Evolutionary conservation across 2,797 vertebrate species (phyloP), one percentile per base, ranked within the genome.

Genomic region (Geotria australis): DNA sequence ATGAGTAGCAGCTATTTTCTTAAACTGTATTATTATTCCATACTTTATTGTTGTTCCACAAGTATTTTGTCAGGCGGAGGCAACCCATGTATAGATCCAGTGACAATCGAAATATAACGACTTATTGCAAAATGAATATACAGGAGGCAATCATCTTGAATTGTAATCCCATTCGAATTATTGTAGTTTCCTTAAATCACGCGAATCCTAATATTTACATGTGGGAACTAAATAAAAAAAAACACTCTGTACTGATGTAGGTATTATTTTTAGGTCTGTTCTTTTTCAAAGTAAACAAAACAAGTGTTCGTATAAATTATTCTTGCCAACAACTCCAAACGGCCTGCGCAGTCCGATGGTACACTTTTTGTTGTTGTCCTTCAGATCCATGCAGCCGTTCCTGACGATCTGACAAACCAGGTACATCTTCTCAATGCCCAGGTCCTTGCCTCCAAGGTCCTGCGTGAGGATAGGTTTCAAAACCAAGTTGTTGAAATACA

Each of bases 331-430:
- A 59, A 70, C 65, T 58, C 69, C 69, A 0, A 70, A 68, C 58
- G 67, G 68, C 2, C 69, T 57, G 8, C 67, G 62, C 58, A 70
- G 61, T 2, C 67, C 69, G 0, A 61, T 66, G 60, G 67, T 68
- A 58, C 66, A 62, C 57, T 67, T 70, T 58, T 65, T 62, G 58
- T 59, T 62, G 56, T 60, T 59, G 8, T 70, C 66, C 2, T 64
- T 63, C 10, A 68, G 66, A 48, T 68, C 68, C 68, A 70, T 70
- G 10, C 67, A 62, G 1, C 67, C 68, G 47, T 66, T 60, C 1
- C 69, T 63, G 61, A 70, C 63, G 61, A 70, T 68, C 55, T 70
- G 67, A 58, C 68, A 70, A 60, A 70, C 68, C 53, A 70, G 60
- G 60, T 66, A 66, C 8, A 70, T 62, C 57, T 59, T 60, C 61